phyloP scores from a whole-genome alignment of 2,797 vertebrate genomes.

The Mallotus villosus region DNA sequence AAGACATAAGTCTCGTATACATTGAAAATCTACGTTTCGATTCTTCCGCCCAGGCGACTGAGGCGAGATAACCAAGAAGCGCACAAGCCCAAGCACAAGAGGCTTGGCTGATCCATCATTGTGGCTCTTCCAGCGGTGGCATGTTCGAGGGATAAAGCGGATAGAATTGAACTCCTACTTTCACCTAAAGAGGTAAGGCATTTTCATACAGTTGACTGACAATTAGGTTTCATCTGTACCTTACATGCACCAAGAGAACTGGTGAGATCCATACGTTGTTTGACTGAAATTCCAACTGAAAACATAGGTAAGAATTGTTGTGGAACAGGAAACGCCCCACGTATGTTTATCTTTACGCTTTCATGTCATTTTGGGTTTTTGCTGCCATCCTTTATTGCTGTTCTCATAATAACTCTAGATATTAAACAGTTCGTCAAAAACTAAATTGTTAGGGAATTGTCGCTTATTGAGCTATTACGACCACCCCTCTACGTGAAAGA shows the following conservation, averaged over 20 bases:
- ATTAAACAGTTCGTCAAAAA: neutral
- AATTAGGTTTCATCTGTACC: neutral
- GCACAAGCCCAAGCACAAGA: constrained; percentile 37
- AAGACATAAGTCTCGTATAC: neutral
- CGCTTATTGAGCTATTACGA: neutral
- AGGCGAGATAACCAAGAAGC: constrained; percentile 29
- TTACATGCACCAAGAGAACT: neutral
- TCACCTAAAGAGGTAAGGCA: constrained; percentile 70
- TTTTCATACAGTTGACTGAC: neutral
- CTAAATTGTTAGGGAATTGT: neutral
- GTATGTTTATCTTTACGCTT: neutral
- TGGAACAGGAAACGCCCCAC: neutral
- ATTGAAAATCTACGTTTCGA: neutral
- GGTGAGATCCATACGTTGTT: no score
- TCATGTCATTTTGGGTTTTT: neutral
- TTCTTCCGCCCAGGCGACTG: constrained; percentile 1
- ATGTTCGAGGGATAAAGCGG: constrained; percentile 68
- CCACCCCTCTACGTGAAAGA: neutral
- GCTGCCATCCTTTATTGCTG: neutral
- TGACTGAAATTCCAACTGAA: no score
- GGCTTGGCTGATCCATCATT: constrained; percentile 48
- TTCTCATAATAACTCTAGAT: neutral
- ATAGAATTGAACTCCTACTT: constrained; percentile 71
- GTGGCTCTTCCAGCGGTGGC: constrained; percentile 70
- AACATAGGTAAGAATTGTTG: neutral